These are phyloP conservation scores for Napeogenes inachia DNA, from an alignment of 2,888 invertebrate species.

Conservation along the genomic window DNA sequence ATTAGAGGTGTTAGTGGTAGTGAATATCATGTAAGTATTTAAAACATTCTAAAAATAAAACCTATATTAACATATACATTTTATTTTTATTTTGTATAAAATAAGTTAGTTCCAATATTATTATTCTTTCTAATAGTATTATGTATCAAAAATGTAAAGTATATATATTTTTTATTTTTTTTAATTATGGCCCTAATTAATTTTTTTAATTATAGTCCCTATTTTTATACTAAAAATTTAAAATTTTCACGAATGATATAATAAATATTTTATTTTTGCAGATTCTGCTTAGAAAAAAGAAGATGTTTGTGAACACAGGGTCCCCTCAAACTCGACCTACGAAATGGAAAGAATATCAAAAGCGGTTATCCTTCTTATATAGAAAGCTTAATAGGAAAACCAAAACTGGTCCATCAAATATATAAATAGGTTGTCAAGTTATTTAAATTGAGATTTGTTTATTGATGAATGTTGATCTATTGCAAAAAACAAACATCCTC, in stretches of 20 bases:
- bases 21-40: conserved; percentile 83
- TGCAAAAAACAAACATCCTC: no score
- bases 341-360: conserved; percentile 86
- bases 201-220: no score
- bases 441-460: conserved; percentile 5
- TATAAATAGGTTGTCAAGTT: conserved; percentile 13
- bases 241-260: background rate
- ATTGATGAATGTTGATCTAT: no score
- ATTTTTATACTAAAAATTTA: no score
- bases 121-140: no score
- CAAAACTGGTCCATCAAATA: conserved; percentile 78
- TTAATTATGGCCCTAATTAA: no score
- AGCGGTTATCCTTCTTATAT: conserved; percentile 85
- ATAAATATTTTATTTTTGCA: conserved; percentile 37
- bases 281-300: conserved; percentile 83
- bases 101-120: no score
- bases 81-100: no score
- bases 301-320: conserved; percentile 77
- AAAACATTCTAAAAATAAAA: no score
- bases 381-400: conserved; percentile 88
- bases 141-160: no score
- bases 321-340: conserved; percentile 82
- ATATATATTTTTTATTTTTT: no score
- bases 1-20: conserved; percentile 90
- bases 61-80: no score